Evolutionary conservation across 2,113 vertebrate genomes (phyloP), one percentile per base, ranked within the genome.

Genomic region (Patagioenas fasciata): DNA sequence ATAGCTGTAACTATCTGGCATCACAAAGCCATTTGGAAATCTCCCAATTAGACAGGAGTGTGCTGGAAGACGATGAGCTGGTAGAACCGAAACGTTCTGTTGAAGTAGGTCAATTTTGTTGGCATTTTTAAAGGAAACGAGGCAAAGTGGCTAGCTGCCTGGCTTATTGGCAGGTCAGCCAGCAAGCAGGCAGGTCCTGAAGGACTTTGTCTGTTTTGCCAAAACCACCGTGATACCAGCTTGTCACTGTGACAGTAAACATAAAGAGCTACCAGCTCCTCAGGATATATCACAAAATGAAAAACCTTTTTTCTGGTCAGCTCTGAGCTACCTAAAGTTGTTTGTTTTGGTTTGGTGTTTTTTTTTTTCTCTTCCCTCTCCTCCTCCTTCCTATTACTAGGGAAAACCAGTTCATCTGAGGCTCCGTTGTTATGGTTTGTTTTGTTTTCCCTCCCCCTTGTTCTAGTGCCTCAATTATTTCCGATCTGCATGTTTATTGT

Each of bases 381-480:
- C 17, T 36, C 15, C 40, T 65, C 48, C 31, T 65, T 44, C 54
- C 40, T 88, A 23, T 58, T 91, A 13, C 40, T 36, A 57, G 51
- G 32, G 48, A 69, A 91, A 91, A 71, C 3, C 44, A 75, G 69
- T 80, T 96, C 53, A 47, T 84, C 83, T 92, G 61, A 92, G 93
- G 83, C 62, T 93, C 64, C 2, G 3, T 84, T 95, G 56, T 93
- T 88, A 80, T 1, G 8, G 64, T 81, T 92, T 95, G 83, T 36
- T 96, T 93, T 96, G 85, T 65, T 96, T 92, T 94, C 40, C 67
- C 85, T 96, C 61, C 73, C 57, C 53, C 84, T 95, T 95, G 16
- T 92, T 93, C 83, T 81, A 82, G n/a, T 86, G 61, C 83, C 80
- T 96, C 88, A 92, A 69, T 93, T 90, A 93, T 94, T 96, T 95